These are phyloP conservation scores for Morone saxatilis DNA, from an alignment of 2,113 vertebrate genomes.

Conservation along the genomic window DNA sequence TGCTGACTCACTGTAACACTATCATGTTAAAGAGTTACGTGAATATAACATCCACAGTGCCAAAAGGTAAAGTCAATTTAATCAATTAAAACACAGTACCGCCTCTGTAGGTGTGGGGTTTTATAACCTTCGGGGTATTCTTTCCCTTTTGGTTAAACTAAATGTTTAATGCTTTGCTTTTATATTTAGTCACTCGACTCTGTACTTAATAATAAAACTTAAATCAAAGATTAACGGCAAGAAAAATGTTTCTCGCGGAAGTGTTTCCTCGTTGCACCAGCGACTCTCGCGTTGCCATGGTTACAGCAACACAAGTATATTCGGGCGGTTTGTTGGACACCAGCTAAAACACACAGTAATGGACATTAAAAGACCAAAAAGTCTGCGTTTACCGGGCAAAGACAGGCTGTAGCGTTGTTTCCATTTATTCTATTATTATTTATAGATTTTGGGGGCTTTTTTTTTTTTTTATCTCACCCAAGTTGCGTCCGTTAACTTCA, in stretches of 20 bases:
- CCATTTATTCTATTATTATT: neutral
- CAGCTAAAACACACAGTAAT: neutral
- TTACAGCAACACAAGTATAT: constrained; percentile 57
- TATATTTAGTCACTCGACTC: neutral
- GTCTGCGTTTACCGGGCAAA: accelerated
- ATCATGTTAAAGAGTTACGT: too few relatives aligned
- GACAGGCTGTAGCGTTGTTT: neutral
- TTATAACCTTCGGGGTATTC: too few relatives aligned
- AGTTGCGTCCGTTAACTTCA: neutral
- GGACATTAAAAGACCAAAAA: neutral
- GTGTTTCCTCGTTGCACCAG: constrained; percentile 30
- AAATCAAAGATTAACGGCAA: too few relatives aligned
- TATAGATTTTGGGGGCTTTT: neutral
- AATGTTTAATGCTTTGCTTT: neutral
- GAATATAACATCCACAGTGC: too few relatives aligned
- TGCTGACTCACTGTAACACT: too few relatives aligned
- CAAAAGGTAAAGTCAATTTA: too few relatives aligned
- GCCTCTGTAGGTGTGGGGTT: too few relatives aligned
- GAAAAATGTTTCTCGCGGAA: constrained; percentile 7
- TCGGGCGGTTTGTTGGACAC: neutral
- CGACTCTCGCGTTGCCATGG: constrained; percentile 69
- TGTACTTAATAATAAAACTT: neutral
- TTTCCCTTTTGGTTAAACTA: too few relatives aligned
- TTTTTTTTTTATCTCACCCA: neutral
- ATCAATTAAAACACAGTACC: too few relatives aligned